Percentiles rank a stretch among this genome's conserved stretches.
Conservation (phyloP, 1,140 invertebrate species). For the Drosophila sucinea region DNA sequence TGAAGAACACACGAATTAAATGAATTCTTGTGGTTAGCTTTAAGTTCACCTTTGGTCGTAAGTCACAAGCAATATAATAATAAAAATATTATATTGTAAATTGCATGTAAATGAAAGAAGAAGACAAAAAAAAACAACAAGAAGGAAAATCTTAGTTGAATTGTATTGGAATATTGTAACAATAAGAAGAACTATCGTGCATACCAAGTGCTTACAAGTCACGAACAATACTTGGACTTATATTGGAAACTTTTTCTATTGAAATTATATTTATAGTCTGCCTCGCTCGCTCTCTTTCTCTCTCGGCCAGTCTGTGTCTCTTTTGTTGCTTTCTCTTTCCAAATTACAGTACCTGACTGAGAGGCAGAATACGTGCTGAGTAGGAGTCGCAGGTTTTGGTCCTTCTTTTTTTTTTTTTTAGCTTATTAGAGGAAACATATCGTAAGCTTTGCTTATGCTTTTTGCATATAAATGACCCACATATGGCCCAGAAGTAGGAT, state of each 20-base stretch:
- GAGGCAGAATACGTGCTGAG: conserved; percentile 38
- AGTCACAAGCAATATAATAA: conserved; percentile 6
- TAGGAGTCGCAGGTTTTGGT: background rate
- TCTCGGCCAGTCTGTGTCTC: conserved; percentile 7
- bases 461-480: conserved; percentile 78
- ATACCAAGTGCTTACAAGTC: conserved; percentile 32
- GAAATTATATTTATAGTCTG: conserved; percentile 53
- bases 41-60: background rate
- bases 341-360: conserved; percentile 49
- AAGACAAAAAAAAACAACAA: background rate
- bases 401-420: conserved; percentile 20
- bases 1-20: no score
- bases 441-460: conserved; percentile 66
- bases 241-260: conserved; percentile 56
- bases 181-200: conserved; percentile 21
- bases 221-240: conserved; percentile 49
- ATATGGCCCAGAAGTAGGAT: conserved; percentile 31
- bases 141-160: background rate
- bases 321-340: conserved; percentile 8
- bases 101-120: background rate
- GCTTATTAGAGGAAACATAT: conserved; percentile 72
- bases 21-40: background rate
- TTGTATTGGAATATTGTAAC: conserved; percentile 15
- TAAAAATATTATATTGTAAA: conserved; percentile 8
- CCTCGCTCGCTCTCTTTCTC: background rate